A percentile compares a stretch with the other conserved stretches of the same genome.
These are phyloP conservation scores for Rhynchotus rufescens DNA, from an alignment of 2,797 vertebrate genomes.

Conservation along the genomic window DNA sequence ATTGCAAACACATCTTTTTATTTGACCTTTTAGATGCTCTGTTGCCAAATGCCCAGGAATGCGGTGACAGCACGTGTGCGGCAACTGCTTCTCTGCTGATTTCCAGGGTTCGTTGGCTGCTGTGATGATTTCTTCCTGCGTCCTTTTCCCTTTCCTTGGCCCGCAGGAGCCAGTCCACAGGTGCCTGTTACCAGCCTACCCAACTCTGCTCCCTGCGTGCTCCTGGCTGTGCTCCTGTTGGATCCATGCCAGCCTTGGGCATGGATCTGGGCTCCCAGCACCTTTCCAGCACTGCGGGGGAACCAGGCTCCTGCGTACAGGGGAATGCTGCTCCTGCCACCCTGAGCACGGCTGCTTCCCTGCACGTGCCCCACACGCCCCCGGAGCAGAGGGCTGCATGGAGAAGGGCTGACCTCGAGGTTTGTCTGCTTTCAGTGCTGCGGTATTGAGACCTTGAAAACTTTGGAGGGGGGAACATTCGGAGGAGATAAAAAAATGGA, in stretches of 20 bases:
- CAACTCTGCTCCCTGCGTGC: too few relatives aligned
- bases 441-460: background rate
- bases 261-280: too few relatives aligned
- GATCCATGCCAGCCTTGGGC: too few relatives aligned
- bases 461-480: background rate
- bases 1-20: background rate
- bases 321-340: too few relatives aligned
- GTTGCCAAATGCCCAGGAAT: background rate
- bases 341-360: too few relatives aligned
- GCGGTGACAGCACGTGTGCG: background rate
- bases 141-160: background rate
- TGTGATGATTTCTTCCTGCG: background rate
- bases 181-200: background rate
- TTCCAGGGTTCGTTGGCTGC: background rate
- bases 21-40: constrained; percentile 17
- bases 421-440: background rate
- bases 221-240: too few relatives aligned
- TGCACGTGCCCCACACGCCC: too few relatives aligned
- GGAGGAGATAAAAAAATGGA: background rate
- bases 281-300: too few relatives aligned
- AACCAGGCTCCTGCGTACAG: too few relatives aligned
- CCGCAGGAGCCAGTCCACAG: background rate
- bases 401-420: background rate
- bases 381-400: too few relatives aligned
- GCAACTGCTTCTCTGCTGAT: background rate